Conservation (phyloP, 2,113 vertebrate species). For the Elachura formosa region DNA sequence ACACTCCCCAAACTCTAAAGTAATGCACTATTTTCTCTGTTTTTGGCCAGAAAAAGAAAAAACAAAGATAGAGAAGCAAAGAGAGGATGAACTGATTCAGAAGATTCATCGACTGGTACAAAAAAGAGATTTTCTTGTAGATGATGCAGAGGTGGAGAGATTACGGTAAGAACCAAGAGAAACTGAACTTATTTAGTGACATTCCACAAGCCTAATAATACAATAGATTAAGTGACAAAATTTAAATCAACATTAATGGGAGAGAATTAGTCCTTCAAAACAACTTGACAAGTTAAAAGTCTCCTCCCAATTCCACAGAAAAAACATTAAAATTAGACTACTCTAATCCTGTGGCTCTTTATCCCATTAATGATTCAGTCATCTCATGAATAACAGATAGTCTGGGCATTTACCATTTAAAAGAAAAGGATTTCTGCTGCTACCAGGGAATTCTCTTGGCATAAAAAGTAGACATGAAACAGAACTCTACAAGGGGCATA, state of each 20-base stretch:
- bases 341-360: background rate
- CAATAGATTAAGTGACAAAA: background rate
- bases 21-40: background rate
- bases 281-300: background rate
- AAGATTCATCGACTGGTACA: slow-evolving; percentile 96
- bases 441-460: background rate
- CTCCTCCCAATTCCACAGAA: background rate
- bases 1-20: background rate
- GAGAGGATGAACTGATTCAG: slow-evolving; percentile 91
- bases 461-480: background rate
- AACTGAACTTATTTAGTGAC: background rate
- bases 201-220: background rate
- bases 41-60: slow-evolving; percentile 87
- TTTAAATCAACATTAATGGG: background rate
- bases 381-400: background rate
- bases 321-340: background rate
- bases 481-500: background rate
- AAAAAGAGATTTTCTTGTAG: slow-evolving; percentile 97
- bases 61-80: slow-evolving; percentile 84
- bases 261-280: background rate
- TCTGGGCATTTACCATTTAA: background rate
- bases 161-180: slow-evolving; percentile 77
- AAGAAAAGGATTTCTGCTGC: background rate
- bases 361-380: background rate
- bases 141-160: slow-evolving; percentile 95